Evolutionary conservation across 2,888 invertebrate species (phyloP), one percentile per base, ranked within the genome.

Genomic region (Eupithecia centaureata): DNA sequence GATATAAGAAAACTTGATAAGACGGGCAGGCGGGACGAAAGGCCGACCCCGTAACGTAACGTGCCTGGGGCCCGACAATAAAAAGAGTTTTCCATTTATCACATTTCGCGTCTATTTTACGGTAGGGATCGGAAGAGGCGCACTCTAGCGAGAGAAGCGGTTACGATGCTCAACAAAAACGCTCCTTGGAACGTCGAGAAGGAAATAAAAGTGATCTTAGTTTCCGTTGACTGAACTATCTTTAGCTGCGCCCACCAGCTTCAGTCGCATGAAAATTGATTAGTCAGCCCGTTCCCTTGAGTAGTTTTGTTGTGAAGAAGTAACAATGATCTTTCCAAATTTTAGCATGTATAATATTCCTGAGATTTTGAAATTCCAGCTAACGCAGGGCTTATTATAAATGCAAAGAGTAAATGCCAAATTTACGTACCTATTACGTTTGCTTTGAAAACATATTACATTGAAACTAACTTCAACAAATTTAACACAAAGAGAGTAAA

Each of bases 31-130:
- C 80, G 83, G 82, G 81, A 82, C 79, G 83, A 82, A 82, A 82
- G 86, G 82, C 79, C 88, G 85, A 86, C 87, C 89, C 89, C 86
- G 83, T 88, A 88, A 88, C 87, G 88, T 84, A 89, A 89, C 86
- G 85, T 85, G 89, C 85, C 89, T 84, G 86, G 82, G 89, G 84
- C 85, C 84, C 75, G 79, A 87, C 89, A 92, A 85, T 91, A 92
- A 92, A 92, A 91, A 89, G 91, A 92, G 88, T 91, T 88, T 89
- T 87, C 90, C 91, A 93, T 93, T 93, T 93, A 92, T 93, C 92
- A 93, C 92, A 91, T 92, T 92, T 91, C 86, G 89, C 90, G 91
- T 93, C 89, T 92, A 92, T 92, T 93, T 92, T 90, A 91, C 89
- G 89, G 89, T 86, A 87, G 88, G 91, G 91, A 88, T 88, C 86